Base-by-base conservation (phyloP, 2,888 invertebrate genomes). In the Spodoptera exigua region DNA sequence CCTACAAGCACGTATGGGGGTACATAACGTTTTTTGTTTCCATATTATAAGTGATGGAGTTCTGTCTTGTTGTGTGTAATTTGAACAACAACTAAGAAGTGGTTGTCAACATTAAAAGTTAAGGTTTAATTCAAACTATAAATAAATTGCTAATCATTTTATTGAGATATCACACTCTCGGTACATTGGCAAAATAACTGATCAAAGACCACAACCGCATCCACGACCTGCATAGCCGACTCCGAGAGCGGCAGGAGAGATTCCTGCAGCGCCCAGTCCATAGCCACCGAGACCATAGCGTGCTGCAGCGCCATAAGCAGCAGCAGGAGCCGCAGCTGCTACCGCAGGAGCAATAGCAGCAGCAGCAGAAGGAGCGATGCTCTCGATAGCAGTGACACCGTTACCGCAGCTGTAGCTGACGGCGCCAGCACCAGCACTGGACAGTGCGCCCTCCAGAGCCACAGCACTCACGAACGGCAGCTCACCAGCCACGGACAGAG, bases 331-430 rank as follows among this genome's bases (percentile, higher is more conserved):
- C 16, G 16, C 54, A n/a, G 27, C 14, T 3, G 16, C 53, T 41
- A 37, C 10, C 18, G 56, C 61, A 2, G 45, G 14, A 16, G 21
- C 47, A 13, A 47, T 17, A n/a, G 27, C 46, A 41, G 47, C 54
- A 16, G 41, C 61, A 37, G 46, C 44, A 40, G 60, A 37, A 44
- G 56, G 39, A 51, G 32, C 5, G n/a, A 66, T 59, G 7, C 49
- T 63, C 32, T 57, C 58, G 49, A 74, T 74, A 57, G 55, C 60
- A 57, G 65, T 62, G 5, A 57, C 14, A 14, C 73, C 68, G 16
- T 68, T 58, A 51, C 76, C 66, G 27, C 54, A 49, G 45, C 68
- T 59, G 18, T 70, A 39, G 41, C 57, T 64, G 13, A 58, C 46
- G 7, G 12, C 52, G 1, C 64, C 74, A 44, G 52, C 51, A 17